These are phyloP conservation scores for Clistopyga incitator DNA, from an alignment of 2,888 invertebrate genomes.

Conservation along the genomic window DNA sequence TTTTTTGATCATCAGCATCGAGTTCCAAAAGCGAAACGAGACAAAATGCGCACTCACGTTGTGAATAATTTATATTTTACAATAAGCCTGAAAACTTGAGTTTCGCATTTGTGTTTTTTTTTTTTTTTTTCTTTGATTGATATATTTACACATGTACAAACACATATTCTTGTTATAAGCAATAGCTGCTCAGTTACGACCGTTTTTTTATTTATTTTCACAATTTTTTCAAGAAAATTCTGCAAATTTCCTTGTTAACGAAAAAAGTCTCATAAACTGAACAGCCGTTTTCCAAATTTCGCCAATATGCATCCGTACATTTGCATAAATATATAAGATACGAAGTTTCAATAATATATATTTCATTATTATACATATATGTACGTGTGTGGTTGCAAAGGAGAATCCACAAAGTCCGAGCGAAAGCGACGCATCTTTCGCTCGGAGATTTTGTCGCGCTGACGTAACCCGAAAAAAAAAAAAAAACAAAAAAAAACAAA, in stretches of 20 bases:
- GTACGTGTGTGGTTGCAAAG: conserved; percentile 43
- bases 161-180: conserved; percentile 57
- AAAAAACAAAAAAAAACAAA: background rate
- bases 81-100: conserved; percentile 40
- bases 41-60: conserved; percentile 57
- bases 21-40: conserved; percentile 69
- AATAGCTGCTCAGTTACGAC: conserved; percentile 57
- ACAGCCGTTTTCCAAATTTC: conserved; percentile 57
- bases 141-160: conserved; percentile 66
- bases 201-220: background rate
- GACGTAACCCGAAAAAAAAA: conserved; percentile 8
- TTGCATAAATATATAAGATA: conserved; percentile 63
- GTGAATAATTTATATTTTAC: conserved; percentile 68
- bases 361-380: conserved; percentile 51
- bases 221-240: background rate
- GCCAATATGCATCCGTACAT: conserved; percentile 62
- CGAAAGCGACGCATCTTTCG: conserved; percentile 24
- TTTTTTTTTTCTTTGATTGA: conserved; percentile 47
- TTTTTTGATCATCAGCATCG: conserved; percentile 11
- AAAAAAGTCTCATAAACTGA: conserved; percentile 9
- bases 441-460: conserved; percentile 11
- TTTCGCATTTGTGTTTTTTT: conserved; percentile 16
- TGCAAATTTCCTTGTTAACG: background rate
- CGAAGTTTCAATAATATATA: conserved; percentile 40
- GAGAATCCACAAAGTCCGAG: conserved; percentile 33